A percentile compares a stretch with the other conserved stretches of the same genome.
These are phyloP conservation scores for Chascanopsetta lugubris DNA, from an alignment of 2,113 vertebrate species.

Conservation along the genomic window DNA sequence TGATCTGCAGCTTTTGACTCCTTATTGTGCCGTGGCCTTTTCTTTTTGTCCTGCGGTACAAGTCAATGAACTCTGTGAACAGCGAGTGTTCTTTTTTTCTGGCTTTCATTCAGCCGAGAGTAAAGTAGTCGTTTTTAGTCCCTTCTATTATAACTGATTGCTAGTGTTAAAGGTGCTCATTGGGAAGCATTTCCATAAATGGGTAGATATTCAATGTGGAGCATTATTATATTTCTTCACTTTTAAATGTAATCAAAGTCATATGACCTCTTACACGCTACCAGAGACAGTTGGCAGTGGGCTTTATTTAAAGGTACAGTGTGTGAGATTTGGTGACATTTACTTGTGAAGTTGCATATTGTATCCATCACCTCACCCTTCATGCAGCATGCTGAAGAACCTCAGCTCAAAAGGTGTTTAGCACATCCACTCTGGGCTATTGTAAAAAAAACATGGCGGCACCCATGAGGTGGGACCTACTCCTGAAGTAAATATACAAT, in stretches of 20 bases:
- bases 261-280: too few species aligned
- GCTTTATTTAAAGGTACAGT: too few species aligned
- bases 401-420: too few species aligned
- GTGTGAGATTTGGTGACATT: too few species aligned
- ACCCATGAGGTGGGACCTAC: too few species aligned
- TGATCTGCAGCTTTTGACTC: slow-evolving; percentile 27
- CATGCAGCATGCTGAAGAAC: too few species aligned
- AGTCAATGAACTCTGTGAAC: slow-evolving; percentile 23
- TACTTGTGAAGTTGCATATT: too few species aligned
- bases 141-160: not conserved
- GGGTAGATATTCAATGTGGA: not conserved
- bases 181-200: not conserved
- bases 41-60: slow-evolving; percentile 27
- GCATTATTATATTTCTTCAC: not conserved
- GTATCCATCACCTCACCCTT: too few species aligned
- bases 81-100: not conserved
- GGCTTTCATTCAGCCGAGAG: not conserved
- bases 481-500: too few species aligned
- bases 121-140: slow-evolving; percentile 6
- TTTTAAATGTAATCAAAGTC: not conserved
- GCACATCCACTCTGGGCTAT: too few species aligned
- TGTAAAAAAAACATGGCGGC: too few species aligned
- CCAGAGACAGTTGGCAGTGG: not conserved
- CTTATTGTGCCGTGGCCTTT: slow-evolving; percentile 33
- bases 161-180: not conserved